Evolutionary conservation across 1,140 invertebrate species (phyloP).

Genomic region (Nasonia longicornis): DNA sequence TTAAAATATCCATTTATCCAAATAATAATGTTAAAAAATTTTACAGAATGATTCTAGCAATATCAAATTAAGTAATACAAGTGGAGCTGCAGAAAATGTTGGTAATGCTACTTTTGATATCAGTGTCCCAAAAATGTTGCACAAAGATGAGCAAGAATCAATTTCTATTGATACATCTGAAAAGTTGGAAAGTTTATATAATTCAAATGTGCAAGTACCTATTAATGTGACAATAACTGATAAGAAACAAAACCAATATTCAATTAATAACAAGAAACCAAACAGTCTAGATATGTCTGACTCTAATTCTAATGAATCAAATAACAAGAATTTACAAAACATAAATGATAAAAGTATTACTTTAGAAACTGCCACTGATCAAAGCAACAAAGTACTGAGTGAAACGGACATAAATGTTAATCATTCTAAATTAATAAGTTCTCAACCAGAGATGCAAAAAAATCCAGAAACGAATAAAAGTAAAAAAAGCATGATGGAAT

Average conservation of each 20-base stretch:
- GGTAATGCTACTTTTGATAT: conserved; percentile 65
- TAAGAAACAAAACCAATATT: conserved; percentile 55
- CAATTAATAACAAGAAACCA: not conserved
- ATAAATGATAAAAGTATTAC: conserved; percentile 53
- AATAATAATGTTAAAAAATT: conserved; percentile 34
- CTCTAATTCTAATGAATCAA: not conserved
- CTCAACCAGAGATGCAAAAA: conserved; percentile 56
- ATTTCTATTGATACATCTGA: conserved; percentile 55
- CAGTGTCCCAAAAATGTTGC: conserved; percentile 59
- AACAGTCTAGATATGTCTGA: conserved; percentile 17
- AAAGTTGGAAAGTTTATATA: conserved; percentile 55
- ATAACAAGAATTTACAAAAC: conserved; percentile 42
- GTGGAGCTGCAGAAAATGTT: conserved; percentile 56
- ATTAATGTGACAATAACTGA: conserved; percentile 66
- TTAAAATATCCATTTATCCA: conserved; percentile 4
- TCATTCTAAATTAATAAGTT: conserved; percentile 32
- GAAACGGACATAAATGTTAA: conserved; percentile 10
- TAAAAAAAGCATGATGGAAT: conserved; percentile 57
- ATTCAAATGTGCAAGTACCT: conserved; percentile 57
- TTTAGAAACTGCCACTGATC: conserved; percentile 52
- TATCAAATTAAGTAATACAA: conserved; percentile 55
- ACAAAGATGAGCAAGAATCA: conserved; percentile 53
- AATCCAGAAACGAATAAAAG: conserved; percentile 59
- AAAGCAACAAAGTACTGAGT: conserved; percentile 17
- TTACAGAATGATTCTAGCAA: conserved; percentile 59